A percentile compares a stretch with the other conserved stretches of the same genome.
phyloP scores from a whole-genome alignment of 2,888 invertebrate genomes.

The Siphonodentalium dalli region DNA sequence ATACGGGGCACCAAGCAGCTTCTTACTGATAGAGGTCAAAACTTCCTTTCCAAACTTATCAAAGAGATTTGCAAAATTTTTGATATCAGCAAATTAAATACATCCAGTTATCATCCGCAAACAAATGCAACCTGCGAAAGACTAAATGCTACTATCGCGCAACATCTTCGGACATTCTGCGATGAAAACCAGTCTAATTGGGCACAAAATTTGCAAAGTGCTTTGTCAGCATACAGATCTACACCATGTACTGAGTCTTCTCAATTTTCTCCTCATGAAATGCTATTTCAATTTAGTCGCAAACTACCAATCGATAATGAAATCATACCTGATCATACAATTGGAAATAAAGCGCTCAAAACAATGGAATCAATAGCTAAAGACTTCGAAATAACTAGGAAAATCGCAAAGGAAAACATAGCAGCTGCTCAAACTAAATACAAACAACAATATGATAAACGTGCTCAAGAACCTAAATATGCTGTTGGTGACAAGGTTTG shows the following conservation, averaged over 20 bases:
- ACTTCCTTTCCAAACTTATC: conserved; percentile 11
- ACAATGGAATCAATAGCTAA: too few relatives aligned
- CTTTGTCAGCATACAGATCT: not conserved
- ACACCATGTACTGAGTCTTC: not conserved
- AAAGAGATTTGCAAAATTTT: conserved; percentile 11
- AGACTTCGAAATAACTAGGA: conserved; percentile 13
- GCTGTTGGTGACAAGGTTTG: too few relatives aligned
- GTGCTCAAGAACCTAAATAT: too few relatives aligned
- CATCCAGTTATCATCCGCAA: conserved; percentile 13
- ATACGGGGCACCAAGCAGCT: conserved; percentile 11
- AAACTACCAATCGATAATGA: too few relatives aligned
- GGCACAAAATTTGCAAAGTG: not conserved
- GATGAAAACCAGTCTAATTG: not conserved
- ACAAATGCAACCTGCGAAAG: not conserved
- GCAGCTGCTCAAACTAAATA: conserved; percentile 5
- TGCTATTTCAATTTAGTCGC: too few relatives aligned
- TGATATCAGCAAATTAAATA: conserved; percentile 2
- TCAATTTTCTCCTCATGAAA: conserved; percentile 3
- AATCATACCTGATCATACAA: too few relatives aligned
- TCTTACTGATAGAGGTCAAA: conserved; percentile 10
- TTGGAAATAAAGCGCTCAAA: too few relatives aligned
- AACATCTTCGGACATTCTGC: not conserved
- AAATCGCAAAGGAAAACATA: conserved; percentile 15
- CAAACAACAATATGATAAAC: too few relatives aligned
- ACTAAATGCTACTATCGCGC: not conserved